Evolutionary conservation across 2,797 vertebrate species (phyloP).

Genomic region (Lacerta viridis): DNA sequence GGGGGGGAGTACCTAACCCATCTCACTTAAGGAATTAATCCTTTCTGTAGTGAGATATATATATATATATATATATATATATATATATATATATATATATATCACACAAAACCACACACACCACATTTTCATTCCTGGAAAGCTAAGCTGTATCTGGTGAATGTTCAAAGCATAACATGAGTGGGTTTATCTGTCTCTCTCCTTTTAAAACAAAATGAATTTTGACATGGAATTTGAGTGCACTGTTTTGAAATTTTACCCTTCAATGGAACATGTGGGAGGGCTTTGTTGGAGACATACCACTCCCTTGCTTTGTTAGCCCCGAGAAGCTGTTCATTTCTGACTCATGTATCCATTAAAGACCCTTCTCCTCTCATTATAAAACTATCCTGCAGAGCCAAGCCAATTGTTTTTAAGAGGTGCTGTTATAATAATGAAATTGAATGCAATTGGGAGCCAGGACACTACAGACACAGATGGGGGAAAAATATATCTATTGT

Average conservation of each 20-base stretch:
- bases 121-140: slow-evolving; percentile 28
- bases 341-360: neutral
- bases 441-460: slow-evolving; percentile 61
- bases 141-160: slow-evolving; percentile 30
- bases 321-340: slow-evolving; percentile 33
- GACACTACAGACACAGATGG: slow-evolving; percentile 68
- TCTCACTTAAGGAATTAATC: slow-evolving; percentile 56
- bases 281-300: slow-evolving; percentile 31
- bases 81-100: neutral
- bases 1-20: slow-evolving; percentile 28
- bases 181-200: neutral
- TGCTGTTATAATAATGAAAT: slow-evolving; percentile 67
- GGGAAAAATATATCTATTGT: slow-evolving; percentile 60
- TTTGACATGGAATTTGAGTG: slow-evolving; percentile 5
- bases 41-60: slow-evolving; percentile 15
- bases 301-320: slow-evolving; percentile 21
- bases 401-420: slow-evolving; percentile 72
- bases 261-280: slow-evolving; percentile 10
- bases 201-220: slow-evolving; percentile 21
- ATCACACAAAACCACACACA: neutral
- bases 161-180: slow-evolving; percentile 21
- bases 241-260: neutral
- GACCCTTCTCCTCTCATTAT: slow-evolving; percentile 9
- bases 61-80: too few relatives aligned
- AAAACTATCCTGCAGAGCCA: slow-evolving; percentile 56